Evolutionary conservation across 2,797 vertebrate species (phyloP), one percentile per base, ranked within the genome.

Genomic region (Darevskia nairensis): DNA sequence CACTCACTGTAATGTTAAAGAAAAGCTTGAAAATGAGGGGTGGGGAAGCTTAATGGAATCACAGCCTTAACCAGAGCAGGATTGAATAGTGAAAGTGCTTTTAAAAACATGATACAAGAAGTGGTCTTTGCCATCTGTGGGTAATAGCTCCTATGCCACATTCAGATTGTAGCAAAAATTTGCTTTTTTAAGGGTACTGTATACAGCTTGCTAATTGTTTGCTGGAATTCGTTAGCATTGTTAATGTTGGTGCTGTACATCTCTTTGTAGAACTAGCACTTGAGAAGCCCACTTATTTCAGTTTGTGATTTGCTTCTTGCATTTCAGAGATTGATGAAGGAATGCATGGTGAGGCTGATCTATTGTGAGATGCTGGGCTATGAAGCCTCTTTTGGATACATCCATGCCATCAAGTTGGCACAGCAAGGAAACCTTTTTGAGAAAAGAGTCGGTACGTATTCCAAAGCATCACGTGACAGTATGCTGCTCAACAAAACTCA

Each of bases 321-420:
- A 1, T 96, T 97, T 93, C 96, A 99, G 99, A 98, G 97, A 82
- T 97, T 99, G 95, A 99, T 99, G 99, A 99, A 98, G 89, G 99
- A 99, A 95, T 97, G 98, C 85, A 99, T 99, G 98, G 98, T 99
- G 95, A 97, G 99, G 94, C 96, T 99, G 1, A 98, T 99, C 93
- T 99, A 99, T 94, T 99, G 99, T 96, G 99, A 99, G 96, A 99
- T 99, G 98, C 96, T 99, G 90, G 99, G 99, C 1, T 99, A 99
- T 0, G 98, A 99, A 89, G 98, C 98, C 80, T 98, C 98, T 5
- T 99, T 99, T 96, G 98, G 97, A 68, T 99, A 99, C 75, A 99
- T 99, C 94, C 99, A 99, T 9, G 99, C 99, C 76, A 99, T 99
- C 93, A 99, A 99, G 95, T 96, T 99, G 89, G 99, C 99, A n/a